phyloP scores from a whole-genome alignment of 2,113 vertebrate genomes.

The Athene cunicularia region DNA sequence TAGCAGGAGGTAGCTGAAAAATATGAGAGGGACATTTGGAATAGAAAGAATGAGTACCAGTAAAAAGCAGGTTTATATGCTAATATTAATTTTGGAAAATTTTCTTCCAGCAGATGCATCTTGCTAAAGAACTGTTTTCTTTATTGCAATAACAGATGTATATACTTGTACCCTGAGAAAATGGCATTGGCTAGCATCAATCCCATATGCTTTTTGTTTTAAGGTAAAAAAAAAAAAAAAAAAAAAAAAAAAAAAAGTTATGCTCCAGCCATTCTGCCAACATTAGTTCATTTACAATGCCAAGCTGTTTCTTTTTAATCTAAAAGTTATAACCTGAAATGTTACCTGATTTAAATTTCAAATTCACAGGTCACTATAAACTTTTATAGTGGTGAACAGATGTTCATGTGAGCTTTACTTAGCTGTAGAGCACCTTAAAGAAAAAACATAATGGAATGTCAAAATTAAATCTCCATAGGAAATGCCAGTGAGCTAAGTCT shows the following conservation, averaged over 20 bases:
- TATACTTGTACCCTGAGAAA: constrained; percentile 33
- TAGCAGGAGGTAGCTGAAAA: constrained; percentile 33
- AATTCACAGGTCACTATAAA: constrained; percentile 68
- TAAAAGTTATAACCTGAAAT: constrained; percentile 64
- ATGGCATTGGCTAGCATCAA: constrained; percentile 8
- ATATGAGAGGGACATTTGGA: neutral
- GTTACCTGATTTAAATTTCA: constrained; percentile 74
- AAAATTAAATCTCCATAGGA: constrained; percentile 51
- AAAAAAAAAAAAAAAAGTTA: constrained; percentile 10
- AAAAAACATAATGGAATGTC: constrained; percentile 40
- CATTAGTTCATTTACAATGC: constrained; percentile 1
- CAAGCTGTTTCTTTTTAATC: constrained; percentile 59
- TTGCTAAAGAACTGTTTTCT: constrained; percentile 14
- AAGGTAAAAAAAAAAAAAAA: constrained; percentile 30
- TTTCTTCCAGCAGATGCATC: constrained; percentile 29
- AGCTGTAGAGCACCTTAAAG: constrained; percentile 40
- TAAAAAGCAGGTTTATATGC: neutral
- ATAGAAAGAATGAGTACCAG: neutral
- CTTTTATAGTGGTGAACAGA: constrained; percentile 65
- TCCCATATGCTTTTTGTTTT: constrained; percentile 35
- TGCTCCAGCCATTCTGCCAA: neutral
- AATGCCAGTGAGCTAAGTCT: neutral
- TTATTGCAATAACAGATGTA: constrained; percentile 36
- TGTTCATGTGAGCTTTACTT: constrained; percentile 64
- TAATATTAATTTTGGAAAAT: constrained; percentile 41